A percentile compares a stretch with the other conserved stretches of the same genome.
phyloP scores from a whole-genome alignment of 2,888 invertebrate genomes.

The Dryomyza anilis region DNA sequence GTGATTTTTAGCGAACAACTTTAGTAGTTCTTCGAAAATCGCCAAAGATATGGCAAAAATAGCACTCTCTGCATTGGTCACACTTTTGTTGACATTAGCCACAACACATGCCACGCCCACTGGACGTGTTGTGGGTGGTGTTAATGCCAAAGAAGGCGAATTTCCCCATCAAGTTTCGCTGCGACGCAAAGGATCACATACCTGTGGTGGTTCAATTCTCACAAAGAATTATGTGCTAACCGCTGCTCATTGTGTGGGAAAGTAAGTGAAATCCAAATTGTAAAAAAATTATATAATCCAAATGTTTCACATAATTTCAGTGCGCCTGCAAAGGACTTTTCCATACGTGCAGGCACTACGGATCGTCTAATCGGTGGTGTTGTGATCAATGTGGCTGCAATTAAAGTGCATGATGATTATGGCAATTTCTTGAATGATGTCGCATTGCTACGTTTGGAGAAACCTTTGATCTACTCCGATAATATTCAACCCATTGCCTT shows the following conservation, averaged over 20 bases:
- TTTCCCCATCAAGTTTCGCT: conserved; percentile 60
- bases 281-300: no score
- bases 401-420: conserved; percentile 46
- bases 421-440: conserved; percentile 48
- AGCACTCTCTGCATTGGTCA: not conserved
- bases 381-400: conserved; percentile 38
- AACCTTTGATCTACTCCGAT: conserved; percentile 42
- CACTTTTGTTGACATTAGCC: not conserved
- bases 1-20: not conserved
- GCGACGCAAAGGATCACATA: conserved; percentile 38
- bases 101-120: not conserved
- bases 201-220: conserved; percentile 55
- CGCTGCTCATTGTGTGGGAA: conserved; percentile 54
- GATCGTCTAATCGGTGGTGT: conserved; percentile 49
- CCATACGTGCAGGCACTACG: conserved; percentile 37
- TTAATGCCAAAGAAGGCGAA: conserved; percentile 50
- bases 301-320: no score
- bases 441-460: conserved; percentile 42
- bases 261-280: no score
- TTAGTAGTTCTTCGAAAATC: not conserved
- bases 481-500: conserved; percentile 46
- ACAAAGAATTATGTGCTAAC: conserved; percentile 47
- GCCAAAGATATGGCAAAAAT: not conserved
- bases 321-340: conserved; percentile 10
- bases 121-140: conserved; percentile 52